Conservation (phyloP, 2,113 vertebrate species). For the Colaptes auratus region DNA sequence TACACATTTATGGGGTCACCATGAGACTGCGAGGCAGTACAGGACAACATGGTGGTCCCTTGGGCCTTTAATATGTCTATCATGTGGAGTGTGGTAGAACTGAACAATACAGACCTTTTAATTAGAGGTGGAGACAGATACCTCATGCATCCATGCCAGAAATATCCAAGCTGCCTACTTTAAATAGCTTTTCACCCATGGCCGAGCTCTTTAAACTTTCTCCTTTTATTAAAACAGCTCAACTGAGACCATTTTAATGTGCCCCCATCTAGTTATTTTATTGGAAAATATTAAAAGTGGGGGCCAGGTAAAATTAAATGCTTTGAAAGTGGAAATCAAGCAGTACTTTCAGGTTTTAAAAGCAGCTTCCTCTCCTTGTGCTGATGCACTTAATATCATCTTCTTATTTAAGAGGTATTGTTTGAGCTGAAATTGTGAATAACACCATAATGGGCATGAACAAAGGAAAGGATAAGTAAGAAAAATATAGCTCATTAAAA, state of each 20-base stretch:
- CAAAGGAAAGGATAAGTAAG: conserved; percentile 55
- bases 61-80: background rate
- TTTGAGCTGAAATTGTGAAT: conserved; percentile 49
- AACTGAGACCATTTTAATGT: conserved; percentile 70
- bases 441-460: conserved; percentile 36
- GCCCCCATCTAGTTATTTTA: conserved; percentile 66
- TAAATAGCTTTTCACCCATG: conserved; percentile 72
- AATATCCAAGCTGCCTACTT: conserved; percentile 56
- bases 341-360: conserved; percentile 45
- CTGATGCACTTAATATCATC: conserved; percentile 41
- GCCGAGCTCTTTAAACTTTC: conserved; percentile 69
- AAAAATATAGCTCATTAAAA: conserved; percentile 49
- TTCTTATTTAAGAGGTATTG: conserved; percentile 59
- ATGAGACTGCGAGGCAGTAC: background rate
- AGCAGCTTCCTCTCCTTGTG: conserved; percentile 24
- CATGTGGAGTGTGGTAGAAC: conserved; percentile 8
- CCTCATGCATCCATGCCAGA: conserved; percentile 52
- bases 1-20: fast-evolving
- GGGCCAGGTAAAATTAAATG: conserved; percentile 62
- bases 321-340: conserved; percentile 65
- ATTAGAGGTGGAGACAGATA: conserved; percentile 63
- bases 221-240: conserved; percentile 73
- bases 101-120: conserved; percentile 64
- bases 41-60: background rate
- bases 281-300: conserved; percentile 66